Conservation (phyloP, 2,888 invertebrate genomes). For the Phortica magna region DNA sequence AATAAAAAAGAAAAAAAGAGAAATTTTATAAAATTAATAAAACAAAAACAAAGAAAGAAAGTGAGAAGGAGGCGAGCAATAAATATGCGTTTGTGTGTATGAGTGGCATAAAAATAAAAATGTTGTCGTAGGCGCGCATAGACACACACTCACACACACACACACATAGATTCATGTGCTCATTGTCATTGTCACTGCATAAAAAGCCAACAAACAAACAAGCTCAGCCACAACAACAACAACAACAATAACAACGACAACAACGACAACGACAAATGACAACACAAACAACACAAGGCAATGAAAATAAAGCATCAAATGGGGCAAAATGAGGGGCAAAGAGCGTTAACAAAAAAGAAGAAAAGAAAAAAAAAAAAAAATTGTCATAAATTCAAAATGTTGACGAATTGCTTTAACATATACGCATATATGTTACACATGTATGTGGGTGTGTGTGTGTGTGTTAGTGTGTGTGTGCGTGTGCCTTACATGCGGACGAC, state of each 20-base stretch:
- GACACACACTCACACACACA: background rate
- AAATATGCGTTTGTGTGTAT: background rate
- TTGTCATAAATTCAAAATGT: conserved; percentile 16
- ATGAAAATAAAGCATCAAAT: conserved; percentile 5
- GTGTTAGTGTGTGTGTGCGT: background rate
- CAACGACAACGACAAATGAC: conserved; percentile 10
- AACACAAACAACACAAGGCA: conserved; percentile 10
- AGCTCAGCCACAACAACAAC: background rate
- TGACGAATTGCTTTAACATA: background rate
- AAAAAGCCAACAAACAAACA: background rate
- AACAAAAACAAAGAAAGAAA: background rate
- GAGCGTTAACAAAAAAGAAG: background rate
- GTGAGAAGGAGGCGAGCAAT: background rate
- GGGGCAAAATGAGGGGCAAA: background rate
- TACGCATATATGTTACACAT: background rate
- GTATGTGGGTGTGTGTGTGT: background rate
- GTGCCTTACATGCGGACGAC: conserved; percentile 14
- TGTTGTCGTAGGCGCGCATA: conserved; percentile 3
- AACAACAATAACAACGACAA: conserved; percentile 1
- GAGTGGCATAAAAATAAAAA: conserved; percentile 3
- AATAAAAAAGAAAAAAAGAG: background rate
- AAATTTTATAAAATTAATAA: background rate
- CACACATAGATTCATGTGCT: conserved; percentile 43
- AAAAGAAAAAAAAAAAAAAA: background rate
- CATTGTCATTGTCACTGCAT: conserved; percentile 40